Conservation (phyloP, 2,888 invertebrate genomes). For the Tipula vernalis region DNA sequence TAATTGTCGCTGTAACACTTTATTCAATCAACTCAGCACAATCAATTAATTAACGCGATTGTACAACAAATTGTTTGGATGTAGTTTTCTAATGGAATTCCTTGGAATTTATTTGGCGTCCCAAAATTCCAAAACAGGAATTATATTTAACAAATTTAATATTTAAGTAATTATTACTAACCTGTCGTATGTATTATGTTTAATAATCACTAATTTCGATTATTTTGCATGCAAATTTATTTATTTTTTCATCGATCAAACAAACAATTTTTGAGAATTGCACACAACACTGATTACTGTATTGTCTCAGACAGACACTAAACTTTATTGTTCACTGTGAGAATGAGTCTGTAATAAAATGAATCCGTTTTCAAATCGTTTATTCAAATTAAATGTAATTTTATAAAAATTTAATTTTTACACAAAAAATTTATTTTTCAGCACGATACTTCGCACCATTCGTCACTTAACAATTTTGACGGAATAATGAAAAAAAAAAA, state of each 20-base stretch:
- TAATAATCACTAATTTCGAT: not conserved
- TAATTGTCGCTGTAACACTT: not conserved
- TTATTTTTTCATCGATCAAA: not conserved
- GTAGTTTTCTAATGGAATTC: no score
- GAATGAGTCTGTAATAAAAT: not conserved
- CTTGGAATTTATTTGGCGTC: no score
- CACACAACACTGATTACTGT: not conserved
- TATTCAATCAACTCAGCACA: not conserved
- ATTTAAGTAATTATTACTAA: not conserved
- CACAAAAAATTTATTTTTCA: not conserved
- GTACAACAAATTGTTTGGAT: not conserved
- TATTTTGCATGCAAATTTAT: not conserved
- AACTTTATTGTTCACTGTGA: no score
- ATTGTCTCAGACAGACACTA: not conserved
- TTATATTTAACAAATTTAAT: not conserved
- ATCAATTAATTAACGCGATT: not conserved
- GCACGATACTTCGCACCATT: not conserved
- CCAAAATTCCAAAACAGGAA: not conserved
- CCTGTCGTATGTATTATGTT: not conserved
- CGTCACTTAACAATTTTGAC: conserved; percentile 7
- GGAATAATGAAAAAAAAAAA: not conserved
- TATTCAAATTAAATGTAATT: not conserved
- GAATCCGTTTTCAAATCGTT: not conserved
- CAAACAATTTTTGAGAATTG: not conserved
- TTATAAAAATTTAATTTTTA: not conserved